These are phyloP conservation scores for Parauchenoglanis ngamensis DNA, from an alignment of 2,797 vertebrate genomes.

Conservation along the genomic window DNA sequence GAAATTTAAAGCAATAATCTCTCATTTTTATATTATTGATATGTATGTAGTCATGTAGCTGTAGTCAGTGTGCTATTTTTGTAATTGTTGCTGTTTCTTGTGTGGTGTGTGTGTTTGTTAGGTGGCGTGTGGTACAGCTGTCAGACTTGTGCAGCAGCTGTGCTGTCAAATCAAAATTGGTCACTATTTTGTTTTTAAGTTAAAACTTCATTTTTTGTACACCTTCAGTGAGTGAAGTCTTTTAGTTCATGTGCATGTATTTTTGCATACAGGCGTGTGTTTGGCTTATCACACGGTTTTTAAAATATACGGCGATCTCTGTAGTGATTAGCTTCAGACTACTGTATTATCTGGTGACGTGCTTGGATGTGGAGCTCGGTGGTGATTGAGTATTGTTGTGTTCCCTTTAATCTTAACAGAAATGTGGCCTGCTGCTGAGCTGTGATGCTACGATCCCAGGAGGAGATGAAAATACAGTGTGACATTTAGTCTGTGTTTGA, in stretches of 20 bases:
- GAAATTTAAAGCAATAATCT: background rate
- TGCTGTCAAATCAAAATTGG: slow-evolving; percentile 1
- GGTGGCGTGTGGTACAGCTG: background rate
- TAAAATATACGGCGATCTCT: background rate
- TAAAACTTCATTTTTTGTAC: background rate
- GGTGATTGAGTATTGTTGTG: background rate
- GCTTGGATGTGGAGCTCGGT: background rate
- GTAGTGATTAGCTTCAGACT: background rate
- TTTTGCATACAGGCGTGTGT: background rate
- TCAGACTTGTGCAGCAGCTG: background rate
- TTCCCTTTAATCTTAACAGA: background rate
- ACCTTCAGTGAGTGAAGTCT: background rate
- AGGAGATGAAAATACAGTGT: background rate
- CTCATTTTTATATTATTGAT: background rate
- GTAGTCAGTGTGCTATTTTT: background rate
- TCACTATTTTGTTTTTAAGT: background rate
- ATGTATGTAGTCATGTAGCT: background rate
- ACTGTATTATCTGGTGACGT: background rate
- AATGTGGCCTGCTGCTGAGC: background rate
- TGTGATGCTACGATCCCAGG: background rate
- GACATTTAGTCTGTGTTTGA: background rate
- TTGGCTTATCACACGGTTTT: background rate
- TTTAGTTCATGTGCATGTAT: background rate
- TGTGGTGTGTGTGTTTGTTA: background rate
- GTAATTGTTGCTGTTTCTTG: background rate